Evolutionary conservation across 2,888 invertebrate genomes (phyloP), one percentile per base, ranked within the genome.

Genomic region (Copidosoma aretas): DNA sequence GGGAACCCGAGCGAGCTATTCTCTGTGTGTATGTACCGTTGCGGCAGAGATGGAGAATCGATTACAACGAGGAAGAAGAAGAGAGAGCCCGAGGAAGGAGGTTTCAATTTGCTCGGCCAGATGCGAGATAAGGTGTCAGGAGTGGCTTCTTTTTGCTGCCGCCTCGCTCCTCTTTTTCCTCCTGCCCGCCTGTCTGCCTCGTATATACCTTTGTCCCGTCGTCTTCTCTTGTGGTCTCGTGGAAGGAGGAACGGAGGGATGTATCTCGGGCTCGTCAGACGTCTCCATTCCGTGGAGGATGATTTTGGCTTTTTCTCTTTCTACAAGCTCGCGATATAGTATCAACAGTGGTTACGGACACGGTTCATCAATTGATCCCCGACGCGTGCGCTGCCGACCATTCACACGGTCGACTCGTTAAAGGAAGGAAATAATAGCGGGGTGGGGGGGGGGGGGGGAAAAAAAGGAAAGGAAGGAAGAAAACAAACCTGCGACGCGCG

Each of bases 71-170:
- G 53, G 21, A 46, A 19, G 49, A n/a, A n/a, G n/a, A n/a, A n/a
- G n/a, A n/a, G 59, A 19, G 46, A 41, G 24, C 32, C 32, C 32
- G 32, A 46, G n/a, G 49, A n/a, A 1, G 10, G 52, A 65, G 46
- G 46, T 64, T 65, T 54, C 53, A 54, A 49, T 64, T 22, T 51
- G 59, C 15, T 8, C 49, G 12, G 41, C 46, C 70, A 70, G 70
- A 70, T 70, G 70, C 51, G 46, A 59, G 66, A 64, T 67, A 65
- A 65, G 62, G 24, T 66, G 59, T 65, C 69, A 41, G 15, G 22
- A 41, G 49, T 17, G 25, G 32, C 56, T 15, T n/a, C n/a, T n/a
- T n/a, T 46, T 56, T 32, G 32, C 32, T 32, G n/a, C n/a, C n/a
- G n/a, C n/a, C n/a, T n/a, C n/a, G n/a, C 25, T 25, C 24, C 15